Evolutionary conservation across 2,888 invertebrate genomes (phyloP).

Genomic region (Leptura quadrifasciata): DNA sequence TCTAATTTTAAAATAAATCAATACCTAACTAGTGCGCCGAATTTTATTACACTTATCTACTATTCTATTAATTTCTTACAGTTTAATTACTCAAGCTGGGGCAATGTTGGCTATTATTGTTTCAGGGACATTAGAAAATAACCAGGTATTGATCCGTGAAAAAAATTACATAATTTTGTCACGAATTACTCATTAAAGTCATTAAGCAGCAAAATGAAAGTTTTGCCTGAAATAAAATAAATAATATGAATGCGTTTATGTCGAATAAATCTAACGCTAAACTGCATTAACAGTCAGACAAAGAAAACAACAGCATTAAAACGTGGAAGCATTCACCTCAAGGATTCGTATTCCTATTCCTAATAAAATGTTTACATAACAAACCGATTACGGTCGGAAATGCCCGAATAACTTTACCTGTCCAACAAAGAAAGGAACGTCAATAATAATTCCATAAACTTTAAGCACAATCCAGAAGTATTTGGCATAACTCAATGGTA

Average conservation of each 20-base stretch:
- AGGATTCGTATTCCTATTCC: slow-evolving; percentile 29
- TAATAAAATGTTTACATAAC: slow-evolving; percentile 69
- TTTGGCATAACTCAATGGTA: slow-evolving; percentile 45
- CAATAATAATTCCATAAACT: slow-evolving; percentile 45
- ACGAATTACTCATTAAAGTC: slow-evolving; percentile 1
- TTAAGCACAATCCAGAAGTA: slow-evolving; percentile 36
- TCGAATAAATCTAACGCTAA: neutral
- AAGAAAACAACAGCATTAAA: slow-evolving; percentile 18
- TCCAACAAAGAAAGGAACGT: slow-evolving; percentile 64
- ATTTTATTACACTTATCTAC: too few relatives aligned
- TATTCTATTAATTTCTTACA: too few relatives aligned
- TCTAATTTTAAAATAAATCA: too few relatives aligned
- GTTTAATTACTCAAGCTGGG: too few relatives aligned
- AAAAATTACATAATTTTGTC: slow-evolving; percentile 33
- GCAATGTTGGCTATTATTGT: neutral
- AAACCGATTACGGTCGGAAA: slow-evolving; percentile 60
- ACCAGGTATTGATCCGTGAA: slow-evolving; percentile 45
- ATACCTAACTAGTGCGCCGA: too few relatives aligned
- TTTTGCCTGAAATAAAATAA: slow-evolving; percentile 5
- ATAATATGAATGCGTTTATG: slow-evolving; percentile 5
- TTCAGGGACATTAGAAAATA: slow-evolving; percentile 38
- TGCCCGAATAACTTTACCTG: slow-evolving; percentile 58
- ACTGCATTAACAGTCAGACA: slow-evolving; percentile 26
- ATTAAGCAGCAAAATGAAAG: slow-evolving; percentile 35
- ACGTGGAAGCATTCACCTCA: slow-evolving; percentile 31